Percentiles rank a stretch among this genome's conserved stretches.
phyloP scores from a whole-genome alignment of 2,888 invertebrate genomes.

The Elmis aenea region DNA sequence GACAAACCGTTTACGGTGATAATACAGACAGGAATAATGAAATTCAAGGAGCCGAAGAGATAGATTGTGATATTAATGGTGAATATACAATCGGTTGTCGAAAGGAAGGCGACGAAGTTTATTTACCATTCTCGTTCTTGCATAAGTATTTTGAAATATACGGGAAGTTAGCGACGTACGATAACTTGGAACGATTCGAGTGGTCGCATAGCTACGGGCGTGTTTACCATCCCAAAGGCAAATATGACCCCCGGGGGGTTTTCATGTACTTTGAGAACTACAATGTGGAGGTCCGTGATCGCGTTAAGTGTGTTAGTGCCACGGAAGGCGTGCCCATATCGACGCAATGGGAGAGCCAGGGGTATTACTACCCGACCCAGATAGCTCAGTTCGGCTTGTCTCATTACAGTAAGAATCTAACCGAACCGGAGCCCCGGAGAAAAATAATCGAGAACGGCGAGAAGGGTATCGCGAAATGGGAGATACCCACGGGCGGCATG shows the following conservation, averaged over 20 bases:
- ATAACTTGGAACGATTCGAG: slow-evolving; percentile 78
- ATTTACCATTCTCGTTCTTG: slow-evolving; percentile 87
- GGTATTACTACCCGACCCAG: slow-evolving; percentile 97
- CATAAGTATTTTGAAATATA: slow-evolving; percentile 93
- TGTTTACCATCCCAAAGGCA: slow-evolving; percentile 81
- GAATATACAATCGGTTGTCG: slow-evolving; percentile 55
- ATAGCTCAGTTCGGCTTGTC: slow-evolving; percentile 97
- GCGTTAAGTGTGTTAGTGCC: slow-evolving; percentile 94
- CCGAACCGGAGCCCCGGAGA: slow-evolving; percentile 74
- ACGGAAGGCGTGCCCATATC: slow-evolving; percentile 91
- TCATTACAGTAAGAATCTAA: slow-evolving; percentile 93
- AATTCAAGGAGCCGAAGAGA: slow-evolving; percentile 56
- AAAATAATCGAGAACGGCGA: slow-evolving; percentile 74
- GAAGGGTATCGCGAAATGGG: slow-evolving; percentile 64
- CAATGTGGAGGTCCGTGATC: slow-evolving; percentile 92
- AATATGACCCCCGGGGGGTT: slow-evolving; percentile 84
- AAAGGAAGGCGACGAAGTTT: slow-evolving; percentile 80
- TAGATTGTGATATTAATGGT: slow-evolving; percentile 85
- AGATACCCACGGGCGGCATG: slow-evolving; percentile 63
- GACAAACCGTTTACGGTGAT: slow-evolving; percentile 21
- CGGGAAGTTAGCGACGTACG: slow-evolving; percentile 72
- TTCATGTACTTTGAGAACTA: slow-evolving; percentile 98
- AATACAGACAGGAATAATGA: slow-evolving; percentile 37
- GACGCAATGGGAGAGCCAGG: slow-evolving; percentile 94
- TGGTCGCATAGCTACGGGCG: slow-evolving; percentile 95